phyloP scores from a whole-genome alignment of 2,797 vertebrate species.

The Eidolon dupreanum region DNA sequence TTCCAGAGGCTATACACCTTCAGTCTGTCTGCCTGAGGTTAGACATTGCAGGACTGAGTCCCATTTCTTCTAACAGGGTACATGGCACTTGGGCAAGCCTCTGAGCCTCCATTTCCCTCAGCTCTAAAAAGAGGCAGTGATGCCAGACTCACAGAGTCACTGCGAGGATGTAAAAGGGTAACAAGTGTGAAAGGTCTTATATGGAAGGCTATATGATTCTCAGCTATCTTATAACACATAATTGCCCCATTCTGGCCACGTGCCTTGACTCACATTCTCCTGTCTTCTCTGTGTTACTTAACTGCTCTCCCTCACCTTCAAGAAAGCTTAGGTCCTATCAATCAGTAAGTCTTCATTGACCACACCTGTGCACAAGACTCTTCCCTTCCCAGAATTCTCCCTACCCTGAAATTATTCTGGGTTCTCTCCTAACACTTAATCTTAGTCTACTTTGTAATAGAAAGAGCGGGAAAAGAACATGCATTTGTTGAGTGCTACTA shows the following conservation, averaged over 20 bases:
- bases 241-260: not conserved
- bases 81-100: not conserved
- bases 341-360: not conserved
- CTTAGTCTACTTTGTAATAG: not conserved
- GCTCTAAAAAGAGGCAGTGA: not conserved
- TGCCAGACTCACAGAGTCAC: not conserved
- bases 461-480: not conserved
- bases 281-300: not conserved
- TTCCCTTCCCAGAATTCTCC: not conserved
- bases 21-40: not conserved
- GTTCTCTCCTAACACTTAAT: not conserved
- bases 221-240: not conserved
- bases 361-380: not conserved
- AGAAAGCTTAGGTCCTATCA: not conserved
- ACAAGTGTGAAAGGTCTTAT: not conserved
- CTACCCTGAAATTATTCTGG: not conserved
- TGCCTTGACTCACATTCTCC: not conserved
- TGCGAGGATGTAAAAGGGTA: not conserved
- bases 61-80: not conserved
- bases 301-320: not conserved
- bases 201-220: not conserved
- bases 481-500: not conserved
- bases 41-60: not conserved
- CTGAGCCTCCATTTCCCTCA: not conserved
- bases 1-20: not conserved